These are phyloP conservation scores for Neolamprologus fasciatus DNA, from an alignment of 2,113 vertebrate genomes.

Conservation along the genomic window DNA sequence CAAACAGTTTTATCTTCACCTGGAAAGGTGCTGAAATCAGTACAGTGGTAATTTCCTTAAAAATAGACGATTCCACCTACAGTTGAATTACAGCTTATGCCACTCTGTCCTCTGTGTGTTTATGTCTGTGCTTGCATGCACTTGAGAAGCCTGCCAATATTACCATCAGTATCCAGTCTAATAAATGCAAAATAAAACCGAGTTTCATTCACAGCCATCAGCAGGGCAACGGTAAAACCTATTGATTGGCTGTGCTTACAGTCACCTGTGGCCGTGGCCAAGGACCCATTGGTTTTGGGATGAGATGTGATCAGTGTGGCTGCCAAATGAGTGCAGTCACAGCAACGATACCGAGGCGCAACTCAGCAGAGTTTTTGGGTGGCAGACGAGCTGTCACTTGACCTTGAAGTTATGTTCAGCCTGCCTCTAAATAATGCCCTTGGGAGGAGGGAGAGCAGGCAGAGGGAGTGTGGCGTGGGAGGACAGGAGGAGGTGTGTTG, in stretches of 20 bases:
- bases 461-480: neutral
- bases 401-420: slow-evolving; percentile 51
- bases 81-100: slow-evolving; percentile 14
- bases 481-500: neutral
- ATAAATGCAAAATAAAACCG: slow-evolving; percentile 68
- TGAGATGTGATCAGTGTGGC: slow-evolving; percentile 23
- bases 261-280: slow-evolving; percentile 3
- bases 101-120: neutral
- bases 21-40: neutral
- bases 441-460: neutral
- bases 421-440: slow-evolving; percentile 42
- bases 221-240: slow-evolving; percentile 34
- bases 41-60: neutral
- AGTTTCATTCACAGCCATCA: slow-evolving; percentile 48
- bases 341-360: neutral
- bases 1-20: neutral
- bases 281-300: slow-evolving; percentile 17
- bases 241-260: slow-evolving; percentile 47
- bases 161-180: slow-evolving; percentile 59
- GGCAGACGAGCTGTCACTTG: slow-evolving; percentile 23
- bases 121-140: neutral
- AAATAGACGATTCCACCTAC: neutral
- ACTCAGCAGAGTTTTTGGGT: slow-evolving; percentile 37
- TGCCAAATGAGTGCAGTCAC: slow-evolving; percentile 14
- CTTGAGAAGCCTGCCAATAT: slow-evolving; percentile 23